Base-by-base conservation (phyloP, 2,888 invertebrate genomes). In the Oegoconia quadripuncta region DNA sequence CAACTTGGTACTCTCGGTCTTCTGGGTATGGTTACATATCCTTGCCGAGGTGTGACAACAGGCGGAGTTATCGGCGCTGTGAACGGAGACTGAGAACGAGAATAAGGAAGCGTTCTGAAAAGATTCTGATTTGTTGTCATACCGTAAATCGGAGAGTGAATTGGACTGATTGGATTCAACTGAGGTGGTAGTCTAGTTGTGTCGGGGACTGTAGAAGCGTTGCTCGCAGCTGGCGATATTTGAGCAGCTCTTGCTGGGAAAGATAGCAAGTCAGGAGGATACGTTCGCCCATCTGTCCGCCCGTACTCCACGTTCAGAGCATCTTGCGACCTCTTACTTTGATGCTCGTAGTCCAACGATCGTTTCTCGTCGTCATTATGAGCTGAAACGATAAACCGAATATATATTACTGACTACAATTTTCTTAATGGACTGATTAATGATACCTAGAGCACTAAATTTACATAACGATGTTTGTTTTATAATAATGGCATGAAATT, bases 21-120 rank as follows among this genome's bases (percentile, higher is more conserved):
- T 51, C 96, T 89, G 0, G 96, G 96, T 43, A 96, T 95, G 11
- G 96, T 96, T 28, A 95, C 95, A 70, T 95, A 96, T 8, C 95
- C 95, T 67, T 93, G 93, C 47, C 93, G 89, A 3, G 93, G 92
- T 15, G 91, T 90, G 26, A 93, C 88, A 4, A 93, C 90, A 17
- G 93, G 91, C 5, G 91, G 90, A 28, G 88, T 84, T 2, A 88
- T 82, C 17, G 88, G 88, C 4, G 91, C 90, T 18, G 92, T 89
- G 55, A 94, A 94, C 0, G 93, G 94, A n/a, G 94, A 94, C 46
- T 93, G 93, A 18, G 93, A 93, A 18, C 88, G 77, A 20, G 94
- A 94, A 76, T 95, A 93, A 7, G 95, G 95, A 39, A 96, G 72
- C 2, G 95, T 95, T 65, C 95, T 91, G 71, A 94, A 95, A 1